Conservation (phyloP, 2,113 vertebrate genomes). For the Charina bottae region DNA sequence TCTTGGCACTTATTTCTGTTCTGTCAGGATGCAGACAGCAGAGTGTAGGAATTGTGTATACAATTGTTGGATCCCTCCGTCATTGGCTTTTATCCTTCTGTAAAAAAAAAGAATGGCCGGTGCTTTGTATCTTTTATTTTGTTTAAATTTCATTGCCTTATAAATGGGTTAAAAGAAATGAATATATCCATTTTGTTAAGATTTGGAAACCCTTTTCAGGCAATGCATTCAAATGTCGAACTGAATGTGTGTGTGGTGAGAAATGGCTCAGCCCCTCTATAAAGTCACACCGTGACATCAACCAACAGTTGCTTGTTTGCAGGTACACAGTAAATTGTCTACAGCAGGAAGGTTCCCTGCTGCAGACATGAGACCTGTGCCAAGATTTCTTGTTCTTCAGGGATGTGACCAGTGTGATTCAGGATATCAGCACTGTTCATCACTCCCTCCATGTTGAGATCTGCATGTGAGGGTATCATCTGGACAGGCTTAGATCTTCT, state of each 20-base stretch:
- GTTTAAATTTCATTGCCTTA: background rate
- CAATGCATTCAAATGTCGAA: background rate
- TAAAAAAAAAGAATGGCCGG: too few relatives aligned
- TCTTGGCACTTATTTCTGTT: background rate
- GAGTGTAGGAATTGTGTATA: background rate
- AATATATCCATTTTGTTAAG: background rate
- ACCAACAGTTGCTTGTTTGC: background rate
- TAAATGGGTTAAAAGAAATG: background rate
- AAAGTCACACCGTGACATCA: background rate
- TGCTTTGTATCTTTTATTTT: background rate
- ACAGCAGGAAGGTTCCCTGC: background rate
- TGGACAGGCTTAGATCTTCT: background rate
- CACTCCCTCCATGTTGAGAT: background rate
- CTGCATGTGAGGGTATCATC: background rate
- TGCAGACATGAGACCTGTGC: background rate
- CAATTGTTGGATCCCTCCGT: background rate
- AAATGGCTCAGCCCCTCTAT: background rate
- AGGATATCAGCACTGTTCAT: background rate
- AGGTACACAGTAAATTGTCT: background rate
- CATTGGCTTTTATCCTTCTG: background rate
- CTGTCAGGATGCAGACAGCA: background rate
- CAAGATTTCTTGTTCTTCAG: background rate
- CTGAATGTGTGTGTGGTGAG: background rate
- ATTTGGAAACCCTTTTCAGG: background rate
- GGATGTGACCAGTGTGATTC: background rate